These are phyloP conservation scores for Drosophila novamexicana DNA, from an alignment of 1,140 invertebrate species.

Conservation along the genomic window DNA sequence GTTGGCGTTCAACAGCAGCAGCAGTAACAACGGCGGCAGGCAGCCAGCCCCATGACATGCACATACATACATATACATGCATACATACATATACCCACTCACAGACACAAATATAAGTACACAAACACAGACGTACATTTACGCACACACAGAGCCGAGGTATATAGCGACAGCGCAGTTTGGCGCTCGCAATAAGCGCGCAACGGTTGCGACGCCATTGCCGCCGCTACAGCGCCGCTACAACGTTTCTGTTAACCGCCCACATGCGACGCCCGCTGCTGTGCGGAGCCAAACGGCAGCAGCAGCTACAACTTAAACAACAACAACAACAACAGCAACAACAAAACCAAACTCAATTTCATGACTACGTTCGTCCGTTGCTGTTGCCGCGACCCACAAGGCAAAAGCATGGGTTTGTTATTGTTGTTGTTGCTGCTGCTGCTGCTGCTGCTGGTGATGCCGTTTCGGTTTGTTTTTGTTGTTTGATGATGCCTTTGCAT, in stretches of 20 bases:
- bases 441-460: constrained; percentile 42
- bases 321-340: constrained; percentile 23
- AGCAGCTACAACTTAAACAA: constrained; percentile 24
- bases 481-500: constrained; percentile 11
- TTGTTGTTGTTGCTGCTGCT: constrained; percentile 52
- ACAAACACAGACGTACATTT: constrained; percentile 23
- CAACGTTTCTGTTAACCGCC: constrained; percentile 65
- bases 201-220: constrained; percentile 49
- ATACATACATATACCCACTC: constrained; percentile 3
- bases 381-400: constrained; percentile 54
- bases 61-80: constrained; percentile 25
- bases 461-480: constrained; percentile 51
- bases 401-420: constrained; percentile 59
- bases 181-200: constrained; percentile 60
- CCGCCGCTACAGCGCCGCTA: constrained; percentile 39
- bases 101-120: constrained; percentile 17
- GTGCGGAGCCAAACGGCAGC: constrained; percentile 44
- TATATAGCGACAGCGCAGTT: constrained; percentile 53
- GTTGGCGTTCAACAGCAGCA: constrained; percentile 19
- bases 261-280: constrained; percentile 58
- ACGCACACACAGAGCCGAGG: constrained; percentile 30
- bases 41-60: constrained; percentile 49
- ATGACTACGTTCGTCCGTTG: constrained; percentile 52
- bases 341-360: constrained; percentile 51
- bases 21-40: constrained; percentile 43